phyloP scores from a whole-genome alignment of 2,797 vertebrate genomes.

The Myotis planiceps region DNA sequence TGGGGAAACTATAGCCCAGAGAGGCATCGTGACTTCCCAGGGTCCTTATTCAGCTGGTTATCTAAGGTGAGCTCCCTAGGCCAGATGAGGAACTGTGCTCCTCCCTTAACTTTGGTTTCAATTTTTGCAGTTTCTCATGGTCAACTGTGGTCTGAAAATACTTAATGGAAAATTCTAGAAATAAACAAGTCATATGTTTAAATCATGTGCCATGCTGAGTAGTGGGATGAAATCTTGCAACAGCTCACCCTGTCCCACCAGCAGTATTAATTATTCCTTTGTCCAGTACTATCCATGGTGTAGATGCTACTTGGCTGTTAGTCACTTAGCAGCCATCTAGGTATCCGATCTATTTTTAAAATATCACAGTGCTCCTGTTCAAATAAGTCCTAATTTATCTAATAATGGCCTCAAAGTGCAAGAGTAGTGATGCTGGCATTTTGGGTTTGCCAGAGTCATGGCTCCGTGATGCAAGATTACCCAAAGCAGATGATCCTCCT shows the following conservation, averaged over 20 bases:
- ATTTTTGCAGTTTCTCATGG: background rate
- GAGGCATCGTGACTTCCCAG: background rate
- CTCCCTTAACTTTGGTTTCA: background rate
- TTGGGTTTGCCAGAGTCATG: background rate
- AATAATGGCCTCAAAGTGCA: background rate
- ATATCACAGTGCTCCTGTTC: background rate
- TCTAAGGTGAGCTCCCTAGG: slow-evolving; percentile 11
- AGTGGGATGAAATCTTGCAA: background rate
- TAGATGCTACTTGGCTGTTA: background rate
- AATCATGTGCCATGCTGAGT: background rate
- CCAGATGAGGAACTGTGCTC: background rate
- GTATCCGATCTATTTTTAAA: background rate
- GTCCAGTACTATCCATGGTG: too few relatives aligned
- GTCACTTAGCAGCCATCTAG: background rate
- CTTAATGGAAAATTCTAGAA: background rate
- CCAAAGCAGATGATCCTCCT: background rate
- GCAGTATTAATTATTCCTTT: background rate
- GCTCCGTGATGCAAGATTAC: background rate
- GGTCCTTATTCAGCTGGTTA: background rate
- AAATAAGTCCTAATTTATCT: background rate
- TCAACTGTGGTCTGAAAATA: background rate
- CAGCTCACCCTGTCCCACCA: background rate
- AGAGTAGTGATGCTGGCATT: background rate
- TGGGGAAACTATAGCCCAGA: background rate
- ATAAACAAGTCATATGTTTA: background rate